Percentiles rank a stretch among this genome's conserved stretches.
Evolutionary conservation across 2,797 vertebrate genomes (phyloP).

Genomic region (Hapalemur alaotrensis): DNA sequence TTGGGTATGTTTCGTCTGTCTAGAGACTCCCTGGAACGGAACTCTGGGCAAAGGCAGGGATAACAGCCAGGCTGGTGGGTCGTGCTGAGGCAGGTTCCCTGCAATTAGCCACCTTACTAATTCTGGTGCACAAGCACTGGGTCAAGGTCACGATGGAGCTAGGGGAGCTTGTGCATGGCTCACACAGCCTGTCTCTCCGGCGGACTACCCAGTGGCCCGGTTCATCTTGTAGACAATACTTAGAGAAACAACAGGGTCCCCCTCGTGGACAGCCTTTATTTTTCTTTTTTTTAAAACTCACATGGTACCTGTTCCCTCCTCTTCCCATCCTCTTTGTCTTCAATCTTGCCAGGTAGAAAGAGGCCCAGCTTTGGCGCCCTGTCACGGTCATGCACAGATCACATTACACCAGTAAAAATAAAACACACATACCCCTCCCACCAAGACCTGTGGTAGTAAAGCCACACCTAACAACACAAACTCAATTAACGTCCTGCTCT

Average conservation of each 20-base stretch:
- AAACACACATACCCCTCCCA: background rate
- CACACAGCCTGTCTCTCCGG: background rate
- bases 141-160: background rate
- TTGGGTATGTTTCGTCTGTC: background rate
- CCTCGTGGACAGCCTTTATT: background rate
- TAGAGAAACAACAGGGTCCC: background rate
- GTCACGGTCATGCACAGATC: background rate
- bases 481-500: background rate
- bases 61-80: background rate
- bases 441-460: background rate
- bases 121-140: background rate
- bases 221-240: background rate
- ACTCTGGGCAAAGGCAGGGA: background rate
- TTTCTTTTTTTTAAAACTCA: background rate
- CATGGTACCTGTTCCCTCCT: background rate
- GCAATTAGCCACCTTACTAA: background rate
- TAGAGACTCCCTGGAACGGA: conserved; percentile 36
- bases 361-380: background rate
- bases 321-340: background rate
- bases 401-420: background rate
- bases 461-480: background rate
- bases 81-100: background rate
- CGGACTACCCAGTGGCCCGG: background rate
- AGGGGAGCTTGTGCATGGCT: background rate
- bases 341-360: background rate